phyloP scores from a whole-genome alignment of 2,888 invertebrate species.

The Exephanes ischioxanthus region DNA sequence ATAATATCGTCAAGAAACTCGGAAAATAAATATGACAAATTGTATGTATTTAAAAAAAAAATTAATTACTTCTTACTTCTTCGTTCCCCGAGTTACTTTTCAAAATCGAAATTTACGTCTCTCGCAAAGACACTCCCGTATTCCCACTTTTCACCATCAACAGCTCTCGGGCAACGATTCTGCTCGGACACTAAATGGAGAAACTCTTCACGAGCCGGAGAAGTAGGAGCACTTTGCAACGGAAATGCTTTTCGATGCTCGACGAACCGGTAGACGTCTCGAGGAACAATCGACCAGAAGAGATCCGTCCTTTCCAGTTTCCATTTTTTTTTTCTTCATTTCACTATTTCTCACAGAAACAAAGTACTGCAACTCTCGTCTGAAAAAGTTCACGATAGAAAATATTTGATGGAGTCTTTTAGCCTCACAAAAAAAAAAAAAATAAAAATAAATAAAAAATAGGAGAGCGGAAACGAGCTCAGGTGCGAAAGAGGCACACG shows the following conservation, averaged over 20 bases:
- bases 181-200: conserved; percentile 17
- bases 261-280: not conserved
- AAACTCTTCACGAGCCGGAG: conserved; percentile 20
- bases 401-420: not conserved
- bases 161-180: not conserved
- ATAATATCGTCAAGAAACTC: conserved; percentile 2
- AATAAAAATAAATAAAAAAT: conserved; percentile 18
- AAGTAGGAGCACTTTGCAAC: conserved; percentile 35
- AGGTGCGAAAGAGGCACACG: conserved; percentile 47
- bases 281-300: conserved; percentile 24
- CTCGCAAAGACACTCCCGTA: not conserved
- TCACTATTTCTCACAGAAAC: not conserved
- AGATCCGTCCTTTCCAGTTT: not conserved
- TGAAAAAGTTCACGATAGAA: not conserved
- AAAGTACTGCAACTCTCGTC: not conserved
- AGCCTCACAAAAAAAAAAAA: conserved; percentile 9
- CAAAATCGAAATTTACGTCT: conserved; percentile 12
- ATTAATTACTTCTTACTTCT: not conserved
- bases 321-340: not conserved
- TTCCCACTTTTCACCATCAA: not conserved
- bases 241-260: conserved; percentile 39
- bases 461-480: conserved; percentile 19
- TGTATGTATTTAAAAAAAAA: not conserved
- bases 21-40: conserved; percentile 28
- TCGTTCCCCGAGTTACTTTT: not conserved